These are phyloP conservation scores for Cuniculus paca DNA, from an alignment of 2,797 vertebrate genomes.

Conservation along the genomic window DNA sequence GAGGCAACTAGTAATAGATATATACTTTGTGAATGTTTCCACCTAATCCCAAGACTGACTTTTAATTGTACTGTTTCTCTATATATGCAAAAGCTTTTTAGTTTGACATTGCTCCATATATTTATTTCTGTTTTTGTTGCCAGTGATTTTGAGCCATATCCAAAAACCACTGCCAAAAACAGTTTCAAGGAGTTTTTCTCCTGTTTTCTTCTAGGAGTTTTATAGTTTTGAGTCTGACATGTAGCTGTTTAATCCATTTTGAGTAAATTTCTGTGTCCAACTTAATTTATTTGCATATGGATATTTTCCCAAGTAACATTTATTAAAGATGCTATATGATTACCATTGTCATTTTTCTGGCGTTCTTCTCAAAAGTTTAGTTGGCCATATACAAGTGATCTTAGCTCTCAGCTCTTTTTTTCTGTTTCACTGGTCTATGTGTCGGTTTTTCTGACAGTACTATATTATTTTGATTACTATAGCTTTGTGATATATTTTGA, in stretches of 20 bases:
- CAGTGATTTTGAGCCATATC: not conserved
- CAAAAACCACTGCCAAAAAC: not conserved
- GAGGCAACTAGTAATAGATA: not conserved
- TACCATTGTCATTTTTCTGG: not conserved
- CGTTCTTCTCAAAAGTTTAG: not conserved
- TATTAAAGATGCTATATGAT: not conserved
- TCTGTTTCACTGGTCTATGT: not conserved
- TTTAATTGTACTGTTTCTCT: not conserved
- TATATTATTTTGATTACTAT: not conserved
- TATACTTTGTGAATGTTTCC: not conserved
- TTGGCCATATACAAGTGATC: not conserved
- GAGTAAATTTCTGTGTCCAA: not conserved
- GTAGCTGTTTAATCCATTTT: not conserved
- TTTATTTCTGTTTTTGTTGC: not conserved
- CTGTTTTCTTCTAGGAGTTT: not conserved
- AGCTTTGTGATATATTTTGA: not conserved
- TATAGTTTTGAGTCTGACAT: not conserved
- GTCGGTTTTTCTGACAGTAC: not conserved
- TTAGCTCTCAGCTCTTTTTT: not conserved
- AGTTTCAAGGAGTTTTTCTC: not conserved
- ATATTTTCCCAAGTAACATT: not conserved
- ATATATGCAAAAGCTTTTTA: not conserved
- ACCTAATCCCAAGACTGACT: not conserved
- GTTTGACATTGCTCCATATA: not conserved
- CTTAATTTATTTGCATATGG: not conserved